Percentiles rank a stretch among this genome's conserved stretches.
Conservation (phyloP, 2,797 vertebrate species). For the Oreochromis grahami region DNA sequence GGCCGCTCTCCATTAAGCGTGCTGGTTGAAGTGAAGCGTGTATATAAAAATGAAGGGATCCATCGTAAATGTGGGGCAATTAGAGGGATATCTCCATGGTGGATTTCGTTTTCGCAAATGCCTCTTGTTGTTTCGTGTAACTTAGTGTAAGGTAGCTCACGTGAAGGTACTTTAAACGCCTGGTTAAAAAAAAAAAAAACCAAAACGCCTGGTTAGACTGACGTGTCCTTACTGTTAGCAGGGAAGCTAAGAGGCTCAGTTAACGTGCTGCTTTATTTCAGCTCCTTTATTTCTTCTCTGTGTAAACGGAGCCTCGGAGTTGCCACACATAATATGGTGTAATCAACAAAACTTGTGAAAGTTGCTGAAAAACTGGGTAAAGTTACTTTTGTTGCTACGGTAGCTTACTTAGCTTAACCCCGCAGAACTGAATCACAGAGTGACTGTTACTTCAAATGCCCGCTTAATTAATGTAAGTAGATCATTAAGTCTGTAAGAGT, state of each 20-base stretch:
- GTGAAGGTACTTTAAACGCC: background rate
- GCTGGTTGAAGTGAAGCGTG: background rate
- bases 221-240: constrained; percentile 73
- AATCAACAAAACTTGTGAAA: background rate
- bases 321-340: no score
- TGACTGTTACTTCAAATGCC: background rate
- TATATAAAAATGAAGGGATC: fast-evolving
- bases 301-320: background rate
- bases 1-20: constrained; percentile 11
- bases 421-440: background rate
- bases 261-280: background rate
- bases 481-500: fast-evolving
- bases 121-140: background rate
- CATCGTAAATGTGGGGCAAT: fast-evolving
- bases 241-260: background rate
- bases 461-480: background rate
- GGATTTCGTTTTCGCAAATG: background rate
- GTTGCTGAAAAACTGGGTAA: background rate
- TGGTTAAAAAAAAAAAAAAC: no score
- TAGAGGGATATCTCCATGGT: background rate
- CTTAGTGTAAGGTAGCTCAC: background rate
- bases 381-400: background rate
- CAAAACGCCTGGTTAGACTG: constrained; percentile 55
- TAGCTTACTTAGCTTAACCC: background rate
- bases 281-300: background rate